phyloP scores from a whole-genome alignment of 1,140 invertebrate species.

The Drosophila pachea region DNA sequence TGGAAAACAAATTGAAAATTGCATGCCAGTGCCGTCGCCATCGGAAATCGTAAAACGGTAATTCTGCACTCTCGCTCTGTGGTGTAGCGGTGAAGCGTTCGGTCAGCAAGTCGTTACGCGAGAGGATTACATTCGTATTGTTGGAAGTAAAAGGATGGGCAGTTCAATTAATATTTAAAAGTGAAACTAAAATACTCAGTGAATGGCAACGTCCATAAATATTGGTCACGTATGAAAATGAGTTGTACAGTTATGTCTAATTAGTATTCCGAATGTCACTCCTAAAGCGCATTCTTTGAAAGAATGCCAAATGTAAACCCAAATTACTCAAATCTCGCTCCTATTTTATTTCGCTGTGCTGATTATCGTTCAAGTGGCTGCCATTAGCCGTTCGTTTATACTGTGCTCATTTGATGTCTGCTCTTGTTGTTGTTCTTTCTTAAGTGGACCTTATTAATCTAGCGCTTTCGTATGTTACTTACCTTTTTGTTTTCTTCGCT shows the following conservation, averaged over 20 bases:
- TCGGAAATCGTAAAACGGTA: constrained; percentile 70
- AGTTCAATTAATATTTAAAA: not conserved
- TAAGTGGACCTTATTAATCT: constrained; percentile 15
- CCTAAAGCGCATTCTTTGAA: constrained; percentile 14
- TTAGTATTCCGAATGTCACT: constrained; percentile 38
- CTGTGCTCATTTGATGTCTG: not conserved
- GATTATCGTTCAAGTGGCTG: constrained; percentile 40
- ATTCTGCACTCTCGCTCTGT: constrained; percentile 46
- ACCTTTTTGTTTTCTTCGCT: constrained; percentile 41
- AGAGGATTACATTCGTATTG: constrained; percentile 4
- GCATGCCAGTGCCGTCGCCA: constrained; percentile 55
- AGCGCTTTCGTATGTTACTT: constrained; percentile 25
- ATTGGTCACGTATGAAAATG: constrained; percentile 13
- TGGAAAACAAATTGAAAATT: constrained; percentile 66
- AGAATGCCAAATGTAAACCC: constrained; percentile 21
- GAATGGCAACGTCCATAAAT: not conserved
- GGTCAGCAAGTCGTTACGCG: constrained; percentile 8
- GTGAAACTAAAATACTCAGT: not conserved
- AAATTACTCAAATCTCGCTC: constrained; percentile 12
- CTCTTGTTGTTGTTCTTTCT: not conserved
- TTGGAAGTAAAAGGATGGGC: constrained; percentile 1
- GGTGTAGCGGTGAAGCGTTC: constrained; percentile 7
- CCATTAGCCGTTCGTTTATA: constrained; percentile 59
- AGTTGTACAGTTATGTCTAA: constrained; percentile 43
- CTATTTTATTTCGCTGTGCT: constrained; percentile 7